These are phyloP conservation scores for Enteromius fasciolatus DNA, from an alignment of 2,797 vertebrate genomes.

Conservation along the genomic window DNA sequence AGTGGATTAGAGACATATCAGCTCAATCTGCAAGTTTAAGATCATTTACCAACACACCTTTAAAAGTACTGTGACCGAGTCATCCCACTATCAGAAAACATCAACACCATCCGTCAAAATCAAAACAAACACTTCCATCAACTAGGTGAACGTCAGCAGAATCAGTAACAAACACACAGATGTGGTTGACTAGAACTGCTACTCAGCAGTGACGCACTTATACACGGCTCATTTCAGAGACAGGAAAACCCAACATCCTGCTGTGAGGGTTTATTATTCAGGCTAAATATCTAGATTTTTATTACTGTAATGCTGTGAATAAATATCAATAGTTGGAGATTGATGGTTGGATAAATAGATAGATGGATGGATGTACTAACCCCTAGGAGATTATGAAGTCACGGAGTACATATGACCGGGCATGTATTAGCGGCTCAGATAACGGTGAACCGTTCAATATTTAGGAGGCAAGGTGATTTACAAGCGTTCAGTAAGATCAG, in stretches of 20 bases:
- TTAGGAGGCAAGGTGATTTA: constrained; percentile 14
- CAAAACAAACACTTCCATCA: constrained; percentile 24
- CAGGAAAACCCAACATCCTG: background rate
- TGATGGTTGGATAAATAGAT: background rate
- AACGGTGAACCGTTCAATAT: background rate
- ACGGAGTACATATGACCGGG: background rate
- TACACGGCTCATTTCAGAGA: background rate
- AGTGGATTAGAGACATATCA: constrained; percentile 40
- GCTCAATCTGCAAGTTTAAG: constrained; percentile 15
- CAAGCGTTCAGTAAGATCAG: background rate
- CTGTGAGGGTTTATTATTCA: background rate
- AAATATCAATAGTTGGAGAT: background rate
- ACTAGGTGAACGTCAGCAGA: background rate
- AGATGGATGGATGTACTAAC: constrained; percentile 3
- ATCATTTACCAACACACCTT: constrained; percentile 8
- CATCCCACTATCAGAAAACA: background rate
- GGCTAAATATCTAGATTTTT: background rate
- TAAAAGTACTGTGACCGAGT: background rate
- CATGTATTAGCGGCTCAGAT: constrained; percentile 1
- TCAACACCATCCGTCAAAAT: constrained; percentile 4
- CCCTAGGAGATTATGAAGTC: background rate
- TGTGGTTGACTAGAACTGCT: background rate
- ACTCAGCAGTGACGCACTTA: background rate
- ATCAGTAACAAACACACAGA: constrained; percentile 1
- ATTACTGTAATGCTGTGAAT: background rate